phyloP scores from a whole-genome alignment of 1,140 invertebrate genomes.

The Pristionchus pacificus region DNA sequence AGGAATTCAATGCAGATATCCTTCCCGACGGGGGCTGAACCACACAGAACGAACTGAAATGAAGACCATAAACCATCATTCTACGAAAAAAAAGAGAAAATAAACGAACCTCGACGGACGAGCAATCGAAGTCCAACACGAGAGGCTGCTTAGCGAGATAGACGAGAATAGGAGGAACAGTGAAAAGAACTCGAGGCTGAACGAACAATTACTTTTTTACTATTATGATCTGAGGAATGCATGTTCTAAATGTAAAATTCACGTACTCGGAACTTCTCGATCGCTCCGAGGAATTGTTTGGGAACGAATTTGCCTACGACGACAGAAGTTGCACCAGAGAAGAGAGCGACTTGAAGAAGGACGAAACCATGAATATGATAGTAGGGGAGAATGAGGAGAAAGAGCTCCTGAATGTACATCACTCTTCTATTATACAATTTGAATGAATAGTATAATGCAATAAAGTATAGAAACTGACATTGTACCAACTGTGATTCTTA shows the following conservation, averaged over 20 bases:
- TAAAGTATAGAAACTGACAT: no score
- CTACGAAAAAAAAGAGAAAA: no score
- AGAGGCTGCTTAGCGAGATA: no score
- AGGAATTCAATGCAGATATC: constrained; percentile 8
- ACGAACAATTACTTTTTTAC: neutral
- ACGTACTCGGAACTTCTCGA: neutral
- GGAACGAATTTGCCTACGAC: no score
- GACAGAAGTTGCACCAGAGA: neutral
- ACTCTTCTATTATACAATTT: no score
- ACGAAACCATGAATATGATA: constrained; percentile 1
- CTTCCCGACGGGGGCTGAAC: constrained; percentile 6
- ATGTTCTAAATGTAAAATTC: neutral
- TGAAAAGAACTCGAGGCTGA: no score
- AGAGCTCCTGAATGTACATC: no score
- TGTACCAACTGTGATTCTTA: no score
- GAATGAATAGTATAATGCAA: no score
- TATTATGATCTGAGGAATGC: neutral
- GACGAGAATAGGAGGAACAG: no score
- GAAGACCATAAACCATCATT: no score
- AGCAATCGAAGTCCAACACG: no score
- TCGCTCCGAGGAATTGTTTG: neutral
- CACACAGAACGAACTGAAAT: constrained; percentile 7
- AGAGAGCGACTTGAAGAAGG: neutral
- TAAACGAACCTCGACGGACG: neutral
- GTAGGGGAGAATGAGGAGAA: neutral